Evolutionary conservation across 2,888 invertebrate genomes (phyloP), one percentile per base, ranked within the genome.

Genomic region (Lutraria lutraria): DNA sequence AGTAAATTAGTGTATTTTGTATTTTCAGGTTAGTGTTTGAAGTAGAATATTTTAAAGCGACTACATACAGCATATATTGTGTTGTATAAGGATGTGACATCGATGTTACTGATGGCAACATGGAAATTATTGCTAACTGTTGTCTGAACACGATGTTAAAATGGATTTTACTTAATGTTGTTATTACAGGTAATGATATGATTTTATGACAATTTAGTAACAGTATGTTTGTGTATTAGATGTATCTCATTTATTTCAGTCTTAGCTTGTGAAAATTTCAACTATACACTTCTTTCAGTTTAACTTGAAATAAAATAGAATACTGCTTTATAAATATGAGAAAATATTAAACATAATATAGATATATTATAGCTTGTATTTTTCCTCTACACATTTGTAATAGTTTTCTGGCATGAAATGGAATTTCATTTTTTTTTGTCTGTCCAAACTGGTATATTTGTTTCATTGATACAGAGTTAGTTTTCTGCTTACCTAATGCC

Each of bases 131-230:
- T 54, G 31, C 76, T 76, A 53, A n/a, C 52, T 54, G 54, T 54
- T 19, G 29, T 29, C 16, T 60, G 31, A 53, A 72, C 3, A 56
- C 54, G 19, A 85, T 85, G 80, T 34, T 85, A 34, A 80, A 31
- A 85, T 85, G 85, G 85, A 85, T 80, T 34, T 85, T 85, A 85
- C 85, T 85, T 85, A 85, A 34, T 43, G 19, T 85, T 43, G 21
- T 85, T 13, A 34, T 85, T 12, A 56, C 85, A 60, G 85, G 85
- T 85, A 85, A 25, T 60, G n/a, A 16, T 43, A 8, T 63, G 8
- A 31, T 56, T 6, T 31, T 81, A 10, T 52, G 25, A 3, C n/a
- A n/a, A n/a, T 52, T 0, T 25, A 81, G 16, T 19, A 25, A 25
- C 25, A 81, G 0, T 53, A 13, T n/a, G 10, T 52, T 43, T 21